Conservation (phyloP, 2,797 vertebrate species). For the Novumbra hubbsi region DNA sequence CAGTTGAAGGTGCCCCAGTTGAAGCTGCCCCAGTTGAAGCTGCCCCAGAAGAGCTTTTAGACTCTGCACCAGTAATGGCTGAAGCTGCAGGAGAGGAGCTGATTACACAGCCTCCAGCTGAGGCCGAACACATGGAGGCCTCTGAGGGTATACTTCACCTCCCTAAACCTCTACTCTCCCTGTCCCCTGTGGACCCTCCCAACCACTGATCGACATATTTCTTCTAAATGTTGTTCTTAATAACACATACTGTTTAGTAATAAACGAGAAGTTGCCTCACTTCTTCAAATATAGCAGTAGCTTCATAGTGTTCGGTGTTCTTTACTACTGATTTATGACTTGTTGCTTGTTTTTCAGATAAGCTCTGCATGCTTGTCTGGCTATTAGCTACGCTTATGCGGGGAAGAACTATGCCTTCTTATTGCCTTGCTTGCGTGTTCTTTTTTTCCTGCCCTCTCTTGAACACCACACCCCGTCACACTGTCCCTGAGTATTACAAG, state of each 20-base stretch:
- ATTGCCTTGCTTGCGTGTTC: conserved; percentile 3
- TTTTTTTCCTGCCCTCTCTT: background rate
- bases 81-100: conserved; percentile 45
- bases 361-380: background rate
- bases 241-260: conserved; percentile 18
- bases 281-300: conserved; percentile 17
- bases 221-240: conserved; percentile 9
- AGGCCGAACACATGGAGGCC: conserved; percentile 49
- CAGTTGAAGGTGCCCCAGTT: conserved; percentile 1
- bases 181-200: conserved; percentile 39
- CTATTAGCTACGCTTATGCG: background rate
- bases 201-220: conserved; percentile 23
- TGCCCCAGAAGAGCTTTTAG: background rate
- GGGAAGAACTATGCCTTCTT: background rate
- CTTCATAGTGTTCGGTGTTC: background rate
- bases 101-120: conserved; percentile 44
- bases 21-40: background rate
- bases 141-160: conserved; percentile 58
- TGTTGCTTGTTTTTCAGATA: background rate
- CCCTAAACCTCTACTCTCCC: conserved; percentile 33
- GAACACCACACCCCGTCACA: background rate
- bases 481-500: background rate
- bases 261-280: conserved; percentile 12
- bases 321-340: too few species aligned
- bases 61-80: background rate